Evolutionary conservation across 1,140 invertebrate species (phyloP).

Genomic region (Formica exsecta): DNA sequence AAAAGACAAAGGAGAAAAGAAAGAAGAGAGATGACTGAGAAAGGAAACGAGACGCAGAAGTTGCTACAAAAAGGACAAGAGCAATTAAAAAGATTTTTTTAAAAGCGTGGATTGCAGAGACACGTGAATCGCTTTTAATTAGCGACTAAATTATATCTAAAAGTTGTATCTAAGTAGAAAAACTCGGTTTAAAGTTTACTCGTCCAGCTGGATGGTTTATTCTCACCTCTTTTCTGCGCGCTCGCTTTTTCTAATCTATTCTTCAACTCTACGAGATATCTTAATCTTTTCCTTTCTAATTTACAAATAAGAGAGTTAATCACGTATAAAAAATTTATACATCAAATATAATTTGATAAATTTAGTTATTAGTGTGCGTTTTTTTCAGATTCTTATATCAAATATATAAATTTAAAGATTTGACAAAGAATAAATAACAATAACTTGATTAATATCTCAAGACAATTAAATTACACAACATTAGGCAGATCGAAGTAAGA

Average conservation of each 20-base stretch:
- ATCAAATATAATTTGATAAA: not conserved
- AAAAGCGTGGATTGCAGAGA: conserved; percentile 80
- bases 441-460: conserved; percentile 6
- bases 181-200: conserved; percentile 79
- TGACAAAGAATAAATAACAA: not conserved
- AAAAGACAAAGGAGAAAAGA: conserved; percentile 2
- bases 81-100: conserved; percentile 83
- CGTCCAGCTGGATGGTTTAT: conserved; percentile 11
- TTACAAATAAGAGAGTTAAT: not conserved
- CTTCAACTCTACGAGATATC: not conserved
- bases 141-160: conserved; percentile 72
- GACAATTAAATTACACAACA: not conserved
- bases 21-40: conserved; percentile 39
- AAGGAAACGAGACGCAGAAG: not conserved
- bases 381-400: not conserved
- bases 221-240: conserved; percentile 4
- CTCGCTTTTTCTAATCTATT: not conserved
- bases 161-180: conserved; percentile 60
- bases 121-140: conserved; percentile 81
- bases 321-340: not conserved
- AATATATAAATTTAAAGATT: not conserved
- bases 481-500: not conserved
- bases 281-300: not conserved
- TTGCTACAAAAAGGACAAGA: conserved; percentile 53
- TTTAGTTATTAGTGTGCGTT: not conserved